A percentile compares a stretch with the other conserved stretches of the same genome.
Evolutionary conservation across 1,140 invertebrate species (phyloP).

Genomic region (Drosophila kohkoa): DNA sequence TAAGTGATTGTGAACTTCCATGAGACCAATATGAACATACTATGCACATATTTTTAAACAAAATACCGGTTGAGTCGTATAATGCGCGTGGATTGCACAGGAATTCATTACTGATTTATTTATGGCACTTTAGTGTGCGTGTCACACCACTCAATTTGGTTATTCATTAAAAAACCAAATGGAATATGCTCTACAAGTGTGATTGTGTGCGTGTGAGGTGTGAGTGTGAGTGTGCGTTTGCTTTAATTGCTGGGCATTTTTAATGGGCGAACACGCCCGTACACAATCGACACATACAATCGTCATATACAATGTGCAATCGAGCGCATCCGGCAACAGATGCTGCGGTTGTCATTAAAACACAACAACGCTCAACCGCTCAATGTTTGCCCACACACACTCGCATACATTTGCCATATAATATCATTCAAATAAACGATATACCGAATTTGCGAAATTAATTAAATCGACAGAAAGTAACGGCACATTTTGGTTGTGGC

Average conservation of each 20-base stretch:
- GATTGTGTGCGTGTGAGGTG: not conserved
- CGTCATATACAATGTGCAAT: conserved; percentile 50
- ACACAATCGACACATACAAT: conserved; percentile 11
- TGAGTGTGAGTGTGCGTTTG: not conserved
- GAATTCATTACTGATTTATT: not conserved
- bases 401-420: conserved; percentile 16
- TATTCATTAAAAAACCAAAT: conserved; percentile 33
- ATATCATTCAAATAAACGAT: conserved; percentile 71
- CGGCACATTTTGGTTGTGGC: conserved; percentile 54
- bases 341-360: conserved; percentile 72
- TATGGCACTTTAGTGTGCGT: not conserved
- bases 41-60: conserved; percentile 1
- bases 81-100: not conserved
- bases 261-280: conserved; percentile 45
- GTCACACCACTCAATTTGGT: conserved; percentile 18
- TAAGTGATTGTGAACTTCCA: not conserved
- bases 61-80: not conserved
- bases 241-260: conserved; percentile 55
- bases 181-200: conserved; percentile 9
- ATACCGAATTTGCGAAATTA: conserved; percentile 75
- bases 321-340: conserved; percentile 71
- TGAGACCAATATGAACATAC: not conserved
- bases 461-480: conserved; percentile 78
- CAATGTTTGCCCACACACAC: conserved; percentile 53
- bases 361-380: conserved; percentile 37